Percentiles rank a stretch among this genome's conserved stretches.
Conservation (phyloP, 2,797 vertebrate genomes). For the Gambusia yucatana region DNA sequence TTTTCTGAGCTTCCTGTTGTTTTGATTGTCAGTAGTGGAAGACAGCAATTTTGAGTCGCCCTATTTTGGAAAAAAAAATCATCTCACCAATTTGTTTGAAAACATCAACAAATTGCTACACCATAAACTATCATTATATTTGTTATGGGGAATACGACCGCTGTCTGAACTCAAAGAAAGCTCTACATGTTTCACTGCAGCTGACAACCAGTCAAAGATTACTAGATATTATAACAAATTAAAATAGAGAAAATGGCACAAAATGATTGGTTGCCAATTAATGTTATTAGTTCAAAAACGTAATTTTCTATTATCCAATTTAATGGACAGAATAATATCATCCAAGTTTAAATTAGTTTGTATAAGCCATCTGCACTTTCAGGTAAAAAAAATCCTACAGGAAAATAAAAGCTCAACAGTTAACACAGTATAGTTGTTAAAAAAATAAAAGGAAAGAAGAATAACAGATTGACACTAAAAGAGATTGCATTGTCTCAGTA, state of each 20-base stretch:
- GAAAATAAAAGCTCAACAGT: background rate
- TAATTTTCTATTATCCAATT: background rate
- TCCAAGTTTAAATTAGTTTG: background rate
- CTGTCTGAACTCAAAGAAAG: background rate
- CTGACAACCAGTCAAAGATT: background rate
- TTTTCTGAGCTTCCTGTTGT: slow-evolving; percentile 12
- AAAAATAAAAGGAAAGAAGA: background rate
- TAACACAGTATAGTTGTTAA: background rate
- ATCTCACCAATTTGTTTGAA: slow-evolving; percentile 2
- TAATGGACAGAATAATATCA: background rate
- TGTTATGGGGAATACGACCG: background rate
- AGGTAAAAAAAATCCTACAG: background rate
- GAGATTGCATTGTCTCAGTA: background rate
- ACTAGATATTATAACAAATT: background rate
- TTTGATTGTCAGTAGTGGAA: slow-evolving; percentile 17
- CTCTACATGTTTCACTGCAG: background rate
- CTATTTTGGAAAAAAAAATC: background rate
- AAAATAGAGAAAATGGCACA: background rate
- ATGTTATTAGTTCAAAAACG: background rate
- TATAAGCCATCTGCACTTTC: background rate
- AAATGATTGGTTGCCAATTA: background rate
- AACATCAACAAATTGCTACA: slow-evolving; percentile 3
- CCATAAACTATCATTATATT: slow-evolving; percentile 10
- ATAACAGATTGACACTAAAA: background rate
- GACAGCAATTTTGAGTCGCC: slow-evolving; percentile 8